These are phyloP conservation scores for Diadema setosum DNA, from an alignment of 35 echinoderm and acorn worm genomes.

Conservation along the genomic window DNA sequence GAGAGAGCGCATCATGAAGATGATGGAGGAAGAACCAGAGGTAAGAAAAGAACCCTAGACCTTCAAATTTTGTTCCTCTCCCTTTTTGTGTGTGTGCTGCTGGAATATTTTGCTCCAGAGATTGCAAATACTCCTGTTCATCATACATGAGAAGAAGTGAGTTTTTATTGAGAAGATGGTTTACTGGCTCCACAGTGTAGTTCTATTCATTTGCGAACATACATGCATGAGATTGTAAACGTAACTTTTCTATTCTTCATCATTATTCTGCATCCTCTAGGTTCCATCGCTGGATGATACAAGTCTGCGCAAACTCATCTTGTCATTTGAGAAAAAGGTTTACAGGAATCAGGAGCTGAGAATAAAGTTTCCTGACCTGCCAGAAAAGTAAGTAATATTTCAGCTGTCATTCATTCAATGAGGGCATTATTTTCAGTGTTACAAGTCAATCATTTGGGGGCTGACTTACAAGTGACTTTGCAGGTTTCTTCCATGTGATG, in stretches of 20 bases:
- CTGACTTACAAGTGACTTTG: not conserved
- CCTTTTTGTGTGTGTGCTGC: not conserved
- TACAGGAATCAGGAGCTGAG: slow-evolving; percentile 97
- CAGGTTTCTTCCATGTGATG: not conserved
- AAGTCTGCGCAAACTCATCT: slow-evolving; percentile 74
- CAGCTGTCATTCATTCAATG: not conserved
- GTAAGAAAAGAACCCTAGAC: not conserved
- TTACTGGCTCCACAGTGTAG: not conserved
- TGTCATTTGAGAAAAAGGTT: slow-evolving; percentile 96
- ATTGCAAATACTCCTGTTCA: not conserved
- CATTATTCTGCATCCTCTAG: slow-evolving; percentile 32
- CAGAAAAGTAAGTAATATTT: slow-evolving; percentile 80
- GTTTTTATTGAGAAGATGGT: not conserved
- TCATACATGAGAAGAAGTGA: not conserved
- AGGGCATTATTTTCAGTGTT: not conserved
- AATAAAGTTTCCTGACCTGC: slow-evolving; percentile 92
- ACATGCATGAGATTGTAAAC: not conserved
- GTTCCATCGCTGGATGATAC: slow-evolving; percentile 78
- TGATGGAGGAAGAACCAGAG: slow-evolving; percentile 97
- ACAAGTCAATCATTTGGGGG: not conserved
- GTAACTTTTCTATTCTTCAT: not conserved
- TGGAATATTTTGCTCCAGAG: not conserved
- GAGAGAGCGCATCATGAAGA: slow-evolving; percentile 56
- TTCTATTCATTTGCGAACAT: not conserved
- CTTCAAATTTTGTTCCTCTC: not conserved